Base-by-base conservation (phyloP, 2,888 invertebrate species). In the Thymelicus sylvestris region DNA sequence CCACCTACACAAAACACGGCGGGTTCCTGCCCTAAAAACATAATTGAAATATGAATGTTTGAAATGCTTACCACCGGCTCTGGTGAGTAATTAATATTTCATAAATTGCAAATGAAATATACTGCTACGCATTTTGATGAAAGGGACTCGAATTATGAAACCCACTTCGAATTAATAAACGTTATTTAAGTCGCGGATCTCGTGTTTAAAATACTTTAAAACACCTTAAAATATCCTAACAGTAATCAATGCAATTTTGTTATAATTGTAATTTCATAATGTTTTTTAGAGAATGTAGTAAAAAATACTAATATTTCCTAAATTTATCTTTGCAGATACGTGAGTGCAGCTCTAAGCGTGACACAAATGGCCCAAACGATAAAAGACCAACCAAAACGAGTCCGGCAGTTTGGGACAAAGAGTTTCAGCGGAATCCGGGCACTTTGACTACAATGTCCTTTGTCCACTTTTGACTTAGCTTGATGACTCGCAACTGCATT, bases 371-470 rank as follows among this genome's bases (percentile, higher is more conserved):
- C 7, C 8, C 31, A 52, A 55, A 44, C 44, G 44, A 44, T 44
- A 65, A 68, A 55, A 68, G 48, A 24, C 15, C 52, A 67, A 62
- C 67, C 31, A 15, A 62, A 68, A n/a, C 12, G 60, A 55, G 55
- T 24, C 24, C n/a, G 41, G 41, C 41, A 15, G 57, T 61, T 55
- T 50, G 67, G 52, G 48, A 62, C 62, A 62, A 68, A 63, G 67
- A 68, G 67, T 63, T 66, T 68, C 68, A 63, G 47, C 62, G 47
- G 63, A 63, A 47, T 57, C 55, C 55, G 41, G 63, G 38, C 50
- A 67, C 67, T 60, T 61, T 61, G 67, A 68, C 62, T 68, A 68
- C 55, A 68, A 68, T 57, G 68, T 48, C 57, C 68, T 68, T 67
- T 67, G 67, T 67, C 38, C 15, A 66, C 47, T 66, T 44, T 19